Conservation (phyloP, 1,140 invertebrate species). For the Macrostomum lignano region DNA sequence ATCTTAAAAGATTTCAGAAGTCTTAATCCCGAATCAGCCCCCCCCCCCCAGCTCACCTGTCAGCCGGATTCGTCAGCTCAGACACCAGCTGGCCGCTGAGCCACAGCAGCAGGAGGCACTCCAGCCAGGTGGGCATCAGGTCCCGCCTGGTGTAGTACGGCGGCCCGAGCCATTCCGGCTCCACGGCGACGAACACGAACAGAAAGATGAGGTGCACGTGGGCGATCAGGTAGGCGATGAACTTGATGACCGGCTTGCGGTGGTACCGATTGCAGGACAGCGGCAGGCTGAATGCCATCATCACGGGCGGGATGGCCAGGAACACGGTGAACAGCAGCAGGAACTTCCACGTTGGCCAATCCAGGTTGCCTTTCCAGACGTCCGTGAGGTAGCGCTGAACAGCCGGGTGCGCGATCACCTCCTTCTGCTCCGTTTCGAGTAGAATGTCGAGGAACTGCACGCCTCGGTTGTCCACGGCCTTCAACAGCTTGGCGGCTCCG, state of each 20-base stretch:
- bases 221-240: conserved; percentile 91
- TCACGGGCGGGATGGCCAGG: conserved; percentile 67
- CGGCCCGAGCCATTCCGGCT: no score
- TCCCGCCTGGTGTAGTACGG: conserved; percentile 25
- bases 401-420: conserved; percentile 38
- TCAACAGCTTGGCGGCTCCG: conserved; percentile 36
- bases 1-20: no score
- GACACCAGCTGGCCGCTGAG: conserved; percentile 71
- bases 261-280: conserved; percentile 70
- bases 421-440: conserved; percentile 91
- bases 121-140: conserved; percentile 49
- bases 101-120: conserved; percentile 79
- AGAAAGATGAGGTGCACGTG: conserved; percentile 85
- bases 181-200: conserved; percentile 52
- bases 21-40: conserved; percentile 41
- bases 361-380: conserved; percentile 47
- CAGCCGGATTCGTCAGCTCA: conserved; percentile 34
- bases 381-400: conserved; percentile 43
- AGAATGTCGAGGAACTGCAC: conserved; percentile 65
- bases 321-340: conserved; percentile 64
- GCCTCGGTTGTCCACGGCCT: conserved; percentile 15
- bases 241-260: conserved; percentile 74
- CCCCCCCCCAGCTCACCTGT: conserved; percentile 59
- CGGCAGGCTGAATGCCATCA: conserved; percentile 78
- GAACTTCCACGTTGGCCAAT: conserved; percentile 78